These are phyloP conservation scores for Rousettus leschenaultii DNA, from an alignment of 2,113 vertebrate species.

Conservation along the genomic window DNA sequence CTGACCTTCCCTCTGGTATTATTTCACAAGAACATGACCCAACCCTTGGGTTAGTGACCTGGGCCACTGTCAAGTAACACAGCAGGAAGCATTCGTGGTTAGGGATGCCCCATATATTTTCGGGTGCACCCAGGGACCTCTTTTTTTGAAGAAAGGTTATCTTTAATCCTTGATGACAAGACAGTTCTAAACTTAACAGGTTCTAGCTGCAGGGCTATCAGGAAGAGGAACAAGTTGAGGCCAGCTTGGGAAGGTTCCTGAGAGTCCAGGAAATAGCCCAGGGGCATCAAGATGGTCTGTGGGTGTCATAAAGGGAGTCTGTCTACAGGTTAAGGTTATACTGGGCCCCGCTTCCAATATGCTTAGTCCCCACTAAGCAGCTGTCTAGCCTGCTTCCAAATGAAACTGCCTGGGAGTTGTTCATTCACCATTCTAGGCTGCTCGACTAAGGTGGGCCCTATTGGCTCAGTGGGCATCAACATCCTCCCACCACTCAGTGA, in stretches of 20 bases:
- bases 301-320: not conserved
- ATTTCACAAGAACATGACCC: not conserved
- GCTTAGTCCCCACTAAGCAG: not conserved
- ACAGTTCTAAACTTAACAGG: not conserved
- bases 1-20: not conserved
- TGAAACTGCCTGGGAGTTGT: not conserved
- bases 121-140: not conserved
- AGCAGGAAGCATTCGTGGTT: not conserved
- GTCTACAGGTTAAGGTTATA: not conserved
- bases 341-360: not conserved
- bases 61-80: not conserved
- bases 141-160: not conserved
- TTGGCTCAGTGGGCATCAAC: not conserved
- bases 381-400: not conserved
- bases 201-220: not conserved
- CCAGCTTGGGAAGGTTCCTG: not conserved
- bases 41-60: not conserved
- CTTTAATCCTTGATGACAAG: not conserved
- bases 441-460: not conserved
- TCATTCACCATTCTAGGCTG: not conserved
- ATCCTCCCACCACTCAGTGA: not conserved
- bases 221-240: not conserved
- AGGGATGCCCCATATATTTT: not conserved
- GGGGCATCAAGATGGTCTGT: not conserved
- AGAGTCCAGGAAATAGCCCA: not conserved